Evolutionary conservation across 2,797 vertebrate species (phyloP).

Genomic region (Molossus molossus): DNA sequence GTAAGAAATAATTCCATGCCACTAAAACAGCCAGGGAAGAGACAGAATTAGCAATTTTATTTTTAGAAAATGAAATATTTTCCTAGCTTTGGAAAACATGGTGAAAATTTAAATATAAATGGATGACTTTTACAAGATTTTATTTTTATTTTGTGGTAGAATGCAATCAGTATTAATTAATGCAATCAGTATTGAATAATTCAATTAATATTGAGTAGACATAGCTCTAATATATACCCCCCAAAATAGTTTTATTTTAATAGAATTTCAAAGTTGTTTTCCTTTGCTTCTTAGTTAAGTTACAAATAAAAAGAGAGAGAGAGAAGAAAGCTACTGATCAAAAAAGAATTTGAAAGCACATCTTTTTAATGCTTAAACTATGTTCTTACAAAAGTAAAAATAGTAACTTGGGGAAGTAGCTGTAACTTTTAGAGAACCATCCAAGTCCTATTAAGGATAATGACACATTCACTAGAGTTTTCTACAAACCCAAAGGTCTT

Average conservation of each 20-base stretch:
- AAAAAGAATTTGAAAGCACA: background rate
- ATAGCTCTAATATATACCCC: background rate
- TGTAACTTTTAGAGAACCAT: background rate
- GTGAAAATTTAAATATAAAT: slow-evolving; percentile 8
- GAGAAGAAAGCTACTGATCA: background rate
- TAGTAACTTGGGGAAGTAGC: background rate
- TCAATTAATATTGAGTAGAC: background rate
- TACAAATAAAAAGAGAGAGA: background rate
- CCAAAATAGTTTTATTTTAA: slow-evolving; percentile 14
- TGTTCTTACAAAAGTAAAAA: background rate
- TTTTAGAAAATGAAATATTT: slow-evolving; percentile 48
- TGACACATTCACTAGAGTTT: slow-evolving; percentile 27
- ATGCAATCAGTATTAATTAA: background rate
- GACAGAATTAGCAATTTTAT: background rate
- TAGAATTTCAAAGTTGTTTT: slow-evolving; percentile 48
- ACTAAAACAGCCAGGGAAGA: background rate
- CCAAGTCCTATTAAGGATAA: background rate
- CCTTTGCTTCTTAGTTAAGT: slow-evolving; percentile 22
- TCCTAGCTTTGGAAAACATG: background rate
- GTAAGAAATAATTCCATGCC: background rate
- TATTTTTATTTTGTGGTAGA: slow-evolving; percentile 4
- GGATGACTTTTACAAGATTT: background rate
- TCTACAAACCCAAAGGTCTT: slow-evolving; percentile 8
- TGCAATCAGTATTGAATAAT: slow-evolving; percentile 18
- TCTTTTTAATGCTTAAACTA: background rate